Evolutionary conservation across 64 coral and sea anemone species (phyloP).

Genomic region (Catalaphyllia jardinei): DNA sequence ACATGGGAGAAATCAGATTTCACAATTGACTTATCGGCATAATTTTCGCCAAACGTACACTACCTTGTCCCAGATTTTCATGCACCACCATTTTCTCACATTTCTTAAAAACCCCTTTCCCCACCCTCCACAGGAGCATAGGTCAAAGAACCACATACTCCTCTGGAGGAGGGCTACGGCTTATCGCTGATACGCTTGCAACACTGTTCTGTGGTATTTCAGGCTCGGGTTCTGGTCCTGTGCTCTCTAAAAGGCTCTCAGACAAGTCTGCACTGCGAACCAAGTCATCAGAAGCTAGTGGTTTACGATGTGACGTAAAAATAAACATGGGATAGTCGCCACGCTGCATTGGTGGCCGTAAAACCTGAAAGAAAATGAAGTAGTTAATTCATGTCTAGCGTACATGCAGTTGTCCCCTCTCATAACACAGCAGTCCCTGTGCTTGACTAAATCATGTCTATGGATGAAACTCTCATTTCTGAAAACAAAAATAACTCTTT

Average conservation of each 20-base stretch:
- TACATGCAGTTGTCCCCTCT: not conserved
- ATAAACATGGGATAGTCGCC: conserved; percentile 96
- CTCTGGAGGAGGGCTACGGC: not conserved
- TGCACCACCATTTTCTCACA: too few relatives aligned
- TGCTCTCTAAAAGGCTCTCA: conserved; percentile 73
- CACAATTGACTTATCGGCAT: too few relatives aligned
- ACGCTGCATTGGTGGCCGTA: conserved; percentile 86
- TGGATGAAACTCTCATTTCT: too few relatives aligned
- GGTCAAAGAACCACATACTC: conserved; percentile 44
- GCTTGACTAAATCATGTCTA: too few relatives aligned
- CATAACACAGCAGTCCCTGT: too few relatives aligned
- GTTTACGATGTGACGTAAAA: conserved; percentile 56
- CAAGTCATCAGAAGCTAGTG: conserved; percentile 35
- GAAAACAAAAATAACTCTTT: too few relatives aligned
- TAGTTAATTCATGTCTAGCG: not conserved
- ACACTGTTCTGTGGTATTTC: conserved; percentile 17
- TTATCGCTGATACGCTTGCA: conserved; percentile 35
- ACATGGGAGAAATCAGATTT: too few relatives aligned
- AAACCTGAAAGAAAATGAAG: conserved; percentile 45
- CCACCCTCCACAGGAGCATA: not conserved
- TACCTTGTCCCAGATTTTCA: too few relatives aligned
- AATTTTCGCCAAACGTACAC: too few relatives aligned
- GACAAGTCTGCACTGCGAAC: conserved; percentile 60
- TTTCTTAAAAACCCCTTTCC: too few relatives aligned
- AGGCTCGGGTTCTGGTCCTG: not conserved